Percentiles rank a stretch among this genome's conserved stretches.
These are phyloP conservation scores for Eumerus sabulonum DNA, from an alignment of 2,888 invertebrate genomes.

Conservation along the genomic window DNA sequence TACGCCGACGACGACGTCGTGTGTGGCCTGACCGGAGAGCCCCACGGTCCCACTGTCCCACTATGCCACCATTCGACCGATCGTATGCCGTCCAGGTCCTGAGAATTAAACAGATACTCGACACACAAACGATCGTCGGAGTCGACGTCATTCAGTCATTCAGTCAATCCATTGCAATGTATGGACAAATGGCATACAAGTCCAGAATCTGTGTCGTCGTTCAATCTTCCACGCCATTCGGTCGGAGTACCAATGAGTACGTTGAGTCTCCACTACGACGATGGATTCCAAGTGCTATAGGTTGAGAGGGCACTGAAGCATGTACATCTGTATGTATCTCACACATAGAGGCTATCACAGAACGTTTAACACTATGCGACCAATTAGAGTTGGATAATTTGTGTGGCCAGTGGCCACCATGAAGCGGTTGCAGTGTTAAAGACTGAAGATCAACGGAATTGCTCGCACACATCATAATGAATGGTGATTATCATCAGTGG, in stretches of 20 bases:
- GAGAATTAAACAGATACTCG: conserved; percentile 41
- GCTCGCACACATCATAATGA: conserved; percentile 33
- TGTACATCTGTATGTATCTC: no score
- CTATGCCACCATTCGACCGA: no score
- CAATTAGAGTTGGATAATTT: conserved; percentile 66
- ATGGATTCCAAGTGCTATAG: background rate
- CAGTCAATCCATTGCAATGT: conserved; percentile 23
- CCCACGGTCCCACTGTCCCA: conserved; percentile 35
- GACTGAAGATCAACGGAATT: no score
- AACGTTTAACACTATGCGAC: conserved; percentile 59
- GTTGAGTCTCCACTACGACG: no score
- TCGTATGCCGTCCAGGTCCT: conserved; percentile 43
- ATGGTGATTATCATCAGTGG: conserved; percentile 47
- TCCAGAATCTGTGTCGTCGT: conserved; percentile 56
- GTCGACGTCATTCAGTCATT: background rate
- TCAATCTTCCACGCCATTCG: conserved; percentile 45
- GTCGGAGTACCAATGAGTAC: no score
- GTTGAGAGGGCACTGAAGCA: conserved; percentile 16
- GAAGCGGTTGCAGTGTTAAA: conserved; percentile 39
- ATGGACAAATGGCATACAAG: conserved; percentile 60
- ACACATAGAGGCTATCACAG: conserved; percentile 20
- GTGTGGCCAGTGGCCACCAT: conserved; percentile 64
- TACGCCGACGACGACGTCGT: conserved; percentile 57
- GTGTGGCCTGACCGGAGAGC: conserved; percentile 40
- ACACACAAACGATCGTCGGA: background rate